Conservation (phyloP, 2,888 invertebrate species). For the Agapostemon virescens region DNA sequence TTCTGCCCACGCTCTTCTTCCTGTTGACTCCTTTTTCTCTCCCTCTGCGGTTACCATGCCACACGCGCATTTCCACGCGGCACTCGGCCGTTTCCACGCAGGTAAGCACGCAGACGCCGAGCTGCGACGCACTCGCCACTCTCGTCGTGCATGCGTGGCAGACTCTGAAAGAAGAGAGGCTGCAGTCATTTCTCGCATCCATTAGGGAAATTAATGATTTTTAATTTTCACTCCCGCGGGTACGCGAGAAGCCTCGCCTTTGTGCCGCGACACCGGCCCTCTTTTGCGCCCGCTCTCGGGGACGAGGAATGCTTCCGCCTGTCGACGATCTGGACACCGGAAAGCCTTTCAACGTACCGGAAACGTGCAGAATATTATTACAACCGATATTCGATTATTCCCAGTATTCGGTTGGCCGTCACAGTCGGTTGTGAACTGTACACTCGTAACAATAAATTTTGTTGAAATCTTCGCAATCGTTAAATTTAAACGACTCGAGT, state of each 20-base stretch:
- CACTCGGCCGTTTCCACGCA: slow-evolving; percentile 55
- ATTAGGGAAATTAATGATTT: slow-evolving; percentile 76
- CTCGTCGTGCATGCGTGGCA: slow-evolving; percentile 48
- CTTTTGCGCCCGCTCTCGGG: slow-evolving; percentile 7
- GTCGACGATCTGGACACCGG: slow-evolving; percentile 14
- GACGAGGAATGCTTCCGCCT: neutral
- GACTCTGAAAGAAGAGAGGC: slow-evolving; percentile 57
- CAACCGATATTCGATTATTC: neutral
- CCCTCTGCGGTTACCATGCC: slow-evolving; percentile 37
- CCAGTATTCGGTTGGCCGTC: neutral
- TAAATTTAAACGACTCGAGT: too few relatives aligned
- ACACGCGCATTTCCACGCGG: slow-evolving; percentile 46
- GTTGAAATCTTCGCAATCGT: too few relatives aligned
- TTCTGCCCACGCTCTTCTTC: slow-evolving; percentile 14
- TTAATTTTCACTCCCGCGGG: slow-evolving; percentile 64
- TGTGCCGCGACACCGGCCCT: slow-evolving; percentile 23
- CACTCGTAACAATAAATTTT: neutral
- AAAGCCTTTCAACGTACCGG: neutral
- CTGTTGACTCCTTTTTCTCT: slow-evolving; percentile 10
- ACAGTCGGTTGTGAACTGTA: neutral
- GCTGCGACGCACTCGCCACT: slow-evolving; percentile 51
- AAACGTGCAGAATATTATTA: neutral
- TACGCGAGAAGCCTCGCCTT: slow-evolving; percentile 32
- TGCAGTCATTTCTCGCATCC: slow-evolving; percentile 68
- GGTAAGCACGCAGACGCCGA: slow-evolving; percentile 53